phyloP scores from a whole-genome alignment of 2,888 invertebrate genomes.

The Oeneis ivallda region DNA sequence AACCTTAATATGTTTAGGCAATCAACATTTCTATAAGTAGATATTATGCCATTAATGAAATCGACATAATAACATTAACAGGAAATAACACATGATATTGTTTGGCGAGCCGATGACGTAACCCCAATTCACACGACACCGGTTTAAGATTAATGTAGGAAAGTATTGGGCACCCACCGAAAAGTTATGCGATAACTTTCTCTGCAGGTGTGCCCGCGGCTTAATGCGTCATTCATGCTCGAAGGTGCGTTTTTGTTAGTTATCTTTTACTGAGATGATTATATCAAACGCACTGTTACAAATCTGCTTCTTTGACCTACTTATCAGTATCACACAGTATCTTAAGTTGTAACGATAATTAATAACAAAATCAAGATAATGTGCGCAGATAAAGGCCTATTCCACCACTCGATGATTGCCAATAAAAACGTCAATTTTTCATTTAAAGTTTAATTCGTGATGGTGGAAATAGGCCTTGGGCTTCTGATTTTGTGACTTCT shows the following conservation, averaged over 20 bases:
- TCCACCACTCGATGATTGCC: too few species aligned
- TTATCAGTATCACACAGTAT: background rate
- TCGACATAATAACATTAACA: constrained; percentile 9
- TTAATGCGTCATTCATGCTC: constrained; percentile 29
- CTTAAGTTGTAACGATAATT: background rate
- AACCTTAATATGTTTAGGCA: too few species aligned
- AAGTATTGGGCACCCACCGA: constrained; percentile 24
- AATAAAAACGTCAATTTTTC: too few species aligned
- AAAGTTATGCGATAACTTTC: constrained; percentile 31
- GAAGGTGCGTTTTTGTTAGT: constrained; percentile 3
- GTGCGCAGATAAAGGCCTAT: too few species aligned
- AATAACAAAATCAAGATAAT: background rate
- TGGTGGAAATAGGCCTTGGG: too few species aligned
- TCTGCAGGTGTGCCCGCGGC: constrained; percentile 35
- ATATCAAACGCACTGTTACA: background rate
- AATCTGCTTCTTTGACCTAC: background rate
- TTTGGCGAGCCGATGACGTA: constrained; percentile 27
- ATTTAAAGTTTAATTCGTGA: too few species aligned
- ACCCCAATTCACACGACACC: constrained; percentile 27
- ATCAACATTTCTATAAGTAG: too few species aligned
- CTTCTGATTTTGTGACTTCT: too few species aligned
- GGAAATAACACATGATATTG: constrained; percentile 9
- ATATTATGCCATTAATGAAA: background rate
- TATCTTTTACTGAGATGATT: background rate
- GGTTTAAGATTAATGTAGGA: constrained; percentile 32